phyloP scores from a whole-genome alignment of 2,888 invertebrate genomes.

The Saturnia japonica region DNA sequence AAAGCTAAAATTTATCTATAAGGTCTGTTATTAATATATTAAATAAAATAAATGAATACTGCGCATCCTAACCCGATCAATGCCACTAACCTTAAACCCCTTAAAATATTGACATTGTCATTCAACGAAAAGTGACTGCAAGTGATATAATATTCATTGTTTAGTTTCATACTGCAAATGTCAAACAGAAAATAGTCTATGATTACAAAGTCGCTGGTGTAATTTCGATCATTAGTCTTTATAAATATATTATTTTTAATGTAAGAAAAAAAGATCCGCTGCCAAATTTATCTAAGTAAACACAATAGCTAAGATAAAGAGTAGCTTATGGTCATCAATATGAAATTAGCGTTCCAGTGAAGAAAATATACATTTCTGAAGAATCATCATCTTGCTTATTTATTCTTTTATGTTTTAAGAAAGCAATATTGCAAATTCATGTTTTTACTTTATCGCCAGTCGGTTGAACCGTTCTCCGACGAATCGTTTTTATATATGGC shows the following conservation, averaged over 20 bases:
- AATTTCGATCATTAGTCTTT: no score
- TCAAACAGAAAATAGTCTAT: no score
- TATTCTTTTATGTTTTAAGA: neutral
- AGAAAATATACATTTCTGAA: neutral
- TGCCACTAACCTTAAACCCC: no score
- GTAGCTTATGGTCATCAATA: slow-evolving; percentile 1
- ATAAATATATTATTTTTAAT: neutral
- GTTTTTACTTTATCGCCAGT: neutral
- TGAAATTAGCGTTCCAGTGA: neutral
- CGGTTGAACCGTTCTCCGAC: neutral
- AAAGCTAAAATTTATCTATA: no score
- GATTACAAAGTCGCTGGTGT: no score
- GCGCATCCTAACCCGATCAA: no score
- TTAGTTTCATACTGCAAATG: no score
- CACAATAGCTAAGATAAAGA: neutral
- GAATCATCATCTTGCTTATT: neutral
- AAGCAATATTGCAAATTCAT: neutral
- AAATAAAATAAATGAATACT: no score
- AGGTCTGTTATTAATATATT: no score
- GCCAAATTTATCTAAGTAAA: neutral
- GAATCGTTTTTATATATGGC: neutral
- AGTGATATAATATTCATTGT: no score
- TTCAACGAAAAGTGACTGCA: no score
- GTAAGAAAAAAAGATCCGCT: neutral
- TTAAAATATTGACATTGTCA: no score